Evolutionary conservation across 1,140 invertebrate species (phyloP), one percentile per base, ranked within the genome.

Genomic region (Stratiolaelaps scimitus): DNA sequence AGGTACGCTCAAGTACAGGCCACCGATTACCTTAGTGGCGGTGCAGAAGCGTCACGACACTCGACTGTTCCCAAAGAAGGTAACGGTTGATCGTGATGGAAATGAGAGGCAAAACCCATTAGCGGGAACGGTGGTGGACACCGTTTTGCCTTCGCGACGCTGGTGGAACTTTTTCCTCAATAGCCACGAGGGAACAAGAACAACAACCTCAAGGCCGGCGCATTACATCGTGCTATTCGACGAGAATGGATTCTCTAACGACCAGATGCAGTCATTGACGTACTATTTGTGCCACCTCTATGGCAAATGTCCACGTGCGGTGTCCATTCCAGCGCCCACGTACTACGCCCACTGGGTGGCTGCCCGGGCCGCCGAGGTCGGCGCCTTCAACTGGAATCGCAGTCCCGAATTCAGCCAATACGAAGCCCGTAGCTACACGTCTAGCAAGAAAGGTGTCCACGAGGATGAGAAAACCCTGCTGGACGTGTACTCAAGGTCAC

Each of bases 151-250:
- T 0, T 85, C 90, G 76, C 84, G 86, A 0, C 81, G 80, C 1
- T 82, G 88, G 70, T 78, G 85, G 60, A 88, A 92, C 75, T 93
- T 92, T 75, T 93, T 88, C 74, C 77, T 94, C 68, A 84, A 85
- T 60, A 80, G 79, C 66, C 82, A 83, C 73, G 40, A 66, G 30
- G 83, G 82, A 69, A 80, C 84, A 48, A n/a, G n/a, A 70, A 82
- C 71, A 68, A 70, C 70, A 23, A 71, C 71, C 1, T 69, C 67
- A 15, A 40, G 67, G 13, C 71, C 71, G 10, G 45, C 68, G 20
- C 69, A 72, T 28, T 72, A 72, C 45, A 67, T 65, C 10, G 69
- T 72, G 6, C 43, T 72, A 2, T 46, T 43, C 34, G 71, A 72
- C 40, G 71, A 72, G 20, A 69, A 72, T 23, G 56, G 68, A 15